phyloP scores from a whole-genome alignment of 2,113 vertebrate species.

The Myodes glareolus region DNA sequence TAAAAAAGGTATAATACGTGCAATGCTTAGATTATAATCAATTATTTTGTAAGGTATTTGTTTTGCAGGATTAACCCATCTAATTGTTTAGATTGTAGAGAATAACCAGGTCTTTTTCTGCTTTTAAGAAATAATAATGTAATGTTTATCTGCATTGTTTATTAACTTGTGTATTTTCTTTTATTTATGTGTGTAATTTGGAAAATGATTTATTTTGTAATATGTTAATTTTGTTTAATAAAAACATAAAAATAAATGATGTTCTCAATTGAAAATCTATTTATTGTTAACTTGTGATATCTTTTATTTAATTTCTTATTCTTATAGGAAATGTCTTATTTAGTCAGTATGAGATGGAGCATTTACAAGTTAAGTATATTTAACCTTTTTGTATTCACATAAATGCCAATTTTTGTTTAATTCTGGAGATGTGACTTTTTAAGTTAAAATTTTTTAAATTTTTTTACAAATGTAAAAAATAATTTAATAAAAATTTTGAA shows the following conservation, averaged over 20 bases:
- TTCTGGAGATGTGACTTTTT: not conserved
- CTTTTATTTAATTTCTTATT: conserved; percentile 19
- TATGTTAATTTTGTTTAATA: conserved; percentile 56
- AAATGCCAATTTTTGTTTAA: not conserved
- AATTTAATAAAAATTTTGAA: not conserved
- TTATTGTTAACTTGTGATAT: not conserved
- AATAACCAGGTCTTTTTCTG: conserved; percentile 16
- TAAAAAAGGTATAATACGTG: conserved; percentile 3
- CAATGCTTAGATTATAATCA: not conserved
- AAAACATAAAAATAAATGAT: conserved; percentile 44
- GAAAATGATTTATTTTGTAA: conserved; percentile 64
- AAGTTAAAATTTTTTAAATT: not conserved
- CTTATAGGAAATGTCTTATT: not conserved
- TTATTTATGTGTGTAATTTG: not conserved
- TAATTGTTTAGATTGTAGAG: conserved; percentile 23
- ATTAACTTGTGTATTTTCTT: conserved; percentile 16
- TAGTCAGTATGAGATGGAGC: not conserved
- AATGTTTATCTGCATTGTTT: conserved; percentile 18
- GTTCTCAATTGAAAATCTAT: not conserved
- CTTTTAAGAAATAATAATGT: conserved; percentile 21
- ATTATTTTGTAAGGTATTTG: not conserved
- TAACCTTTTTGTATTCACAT: not conserved
- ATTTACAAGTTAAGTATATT: conserved; percentile 3
- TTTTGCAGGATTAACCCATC: conserved; percentile 22
- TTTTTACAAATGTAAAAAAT: not conserved